Evolutionary conservation across 2,797 vertebrate species (phyloP).

Genomic region (Sebastes matsubarae): DNA sequence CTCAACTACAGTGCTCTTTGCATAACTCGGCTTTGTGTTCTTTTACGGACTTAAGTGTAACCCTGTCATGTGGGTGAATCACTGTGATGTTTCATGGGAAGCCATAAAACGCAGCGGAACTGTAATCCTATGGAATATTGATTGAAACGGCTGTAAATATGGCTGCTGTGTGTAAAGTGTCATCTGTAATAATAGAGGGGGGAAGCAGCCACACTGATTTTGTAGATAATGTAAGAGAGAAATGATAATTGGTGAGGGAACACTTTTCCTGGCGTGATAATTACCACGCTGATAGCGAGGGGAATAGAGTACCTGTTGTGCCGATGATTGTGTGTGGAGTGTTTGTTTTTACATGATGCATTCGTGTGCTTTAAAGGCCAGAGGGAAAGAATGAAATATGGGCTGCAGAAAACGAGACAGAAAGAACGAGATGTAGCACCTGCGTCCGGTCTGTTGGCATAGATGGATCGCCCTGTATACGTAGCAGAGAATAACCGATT

Average conservation of each 20-base stretch:
- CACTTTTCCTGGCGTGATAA: constrained; percentile 67
- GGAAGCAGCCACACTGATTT: constrained; percentile 42
- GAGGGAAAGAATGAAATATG: not conserved
- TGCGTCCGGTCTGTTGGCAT: constrained; percentile 12
- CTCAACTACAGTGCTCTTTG: constrained; percentile 27
- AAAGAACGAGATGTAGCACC: not conserved
- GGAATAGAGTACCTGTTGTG: constrained; percentile 66
- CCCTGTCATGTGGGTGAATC: constrained; percentile 41
- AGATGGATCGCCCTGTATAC: constrained; percentile 43
- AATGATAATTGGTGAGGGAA: constrained; percentile 74
- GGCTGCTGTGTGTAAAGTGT: constrained; percentile 36
- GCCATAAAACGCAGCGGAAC: constrained; percentile 10
- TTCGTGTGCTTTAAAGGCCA: constrained; percentile 1
- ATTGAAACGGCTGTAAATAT: constrained; percentile 52
- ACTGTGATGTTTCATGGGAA: constrained; percentile 35
- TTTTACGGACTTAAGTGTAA: constrained; percentile 40
- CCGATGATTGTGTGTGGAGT: constrained; percentile 30
- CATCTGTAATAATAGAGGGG: constrained; percentile 38
- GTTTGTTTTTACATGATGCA: constrained; percentile 43
- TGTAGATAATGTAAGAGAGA: constrained; percentile 57
- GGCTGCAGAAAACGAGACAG: constrained; percentile 9
- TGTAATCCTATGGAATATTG: constrained; percentile 30
- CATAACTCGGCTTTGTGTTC: constrained; percentile 43
- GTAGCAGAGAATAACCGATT: constrained; percentile 49
- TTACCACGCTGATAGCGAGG: constrained; percentile 58